Evolutionary conservation across 2,113 vertebrate species (phyloP).

Genomic region (Channa argus): DNA sequence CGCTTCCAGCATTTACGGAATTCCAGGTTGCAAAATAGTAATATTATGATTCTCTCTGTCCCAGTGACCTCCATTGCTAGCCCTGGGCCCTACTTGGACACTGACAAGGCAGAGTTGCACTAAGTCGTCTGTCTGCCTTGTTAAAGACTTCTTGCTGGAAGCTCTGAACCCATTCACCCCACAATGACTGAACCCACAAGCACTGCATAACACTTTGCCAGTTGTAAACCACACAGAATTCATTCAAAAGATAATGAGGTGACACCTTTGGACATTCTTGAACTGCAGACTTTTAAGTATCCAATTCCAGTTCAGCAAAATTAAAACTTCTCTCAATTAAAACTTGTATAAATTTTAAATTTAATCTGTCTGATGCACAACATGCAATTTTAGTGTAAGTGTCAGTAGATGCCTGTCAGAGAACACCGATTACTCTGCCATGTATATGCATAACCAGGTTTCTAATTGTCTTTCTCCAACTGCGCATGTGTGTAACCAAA

Average conservation of each 20-base stretch:
- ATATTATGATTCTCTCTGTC: slow-evolving; percentile 52
- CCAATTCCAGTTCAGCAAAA: too few species aligned
- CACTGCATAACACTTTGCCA: not conserved
- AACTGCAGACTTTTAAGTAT: not conserved
- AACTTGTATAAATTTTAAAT: too few species aligned
- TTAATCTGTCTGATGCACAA: too few species aligned
- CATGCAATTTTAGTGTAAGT: too few species aligned
- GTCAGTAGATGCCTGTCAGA: too few species aligned
- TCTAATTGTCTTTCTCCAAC: too few species aligned
- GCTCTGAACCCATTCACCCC: slow-evolving; percentile 67
- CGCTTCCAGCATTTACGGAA: slow-evolving; percentile 61
- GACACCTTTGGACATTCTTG: not conserved
- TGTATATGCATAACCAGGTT: too few species aligned
- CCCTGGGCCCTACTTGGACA: slow-evolving; percentile 37
- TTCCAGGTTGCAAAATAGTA: slow-evolving; percentile 66
- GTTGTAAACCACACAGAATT: not conserved
- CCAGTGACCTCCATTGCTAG: slow-evolving; percentile 51
- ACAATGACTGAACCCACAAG: slow-evolving; percentile 25
- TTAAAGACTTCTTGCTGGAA: slow-evolving; percentile 42
- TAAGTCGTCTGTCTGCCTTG: slow-evolving; percentile 54
- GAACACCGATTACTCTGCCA: too few species aligned
- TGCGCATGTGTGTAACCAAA: too few species aligned
- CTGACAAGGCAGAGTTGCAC: slow-evolving; percentile 27
- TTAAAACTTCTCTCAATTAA: too few species aligned
- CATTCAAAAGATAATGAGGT: not conserved